Percentiles rank a stretch among this genome's conserved stretches.
phyloP scores from a whole-genome alignment of 2,888 invertebrate genomes.

The Meganola albula region DNA sequence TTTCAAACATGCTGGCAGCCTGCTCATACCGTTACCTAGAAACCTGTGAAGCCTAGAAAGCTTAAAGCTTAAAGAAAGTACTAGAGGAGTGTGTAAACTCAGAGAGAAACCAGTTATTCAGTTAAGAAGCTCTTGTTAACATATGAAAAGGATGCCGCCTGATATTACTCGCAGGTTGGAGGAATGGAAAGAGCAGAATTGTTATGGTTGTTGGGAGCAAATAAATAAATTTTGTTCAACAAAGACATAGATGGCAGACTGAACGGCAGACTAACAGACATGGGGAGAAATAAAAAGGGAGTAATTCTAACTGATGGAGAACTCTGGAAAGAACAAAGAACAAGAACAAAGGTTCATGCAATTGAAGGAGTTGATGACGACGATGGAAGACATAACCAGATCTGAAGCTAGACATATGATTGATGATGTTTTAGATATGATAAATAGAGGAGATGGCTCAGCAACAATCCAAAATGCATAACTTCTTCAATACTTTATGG shows the following conservation, averaged over 20 bases:
- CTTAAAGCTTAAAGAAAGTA: slow-evolving; percentile 91
- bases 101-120: slow-evolving; percentile 82
- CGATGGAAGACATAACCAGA: slow-evolving; percentile 86
- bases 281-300: slow-evolving; percentile 85
- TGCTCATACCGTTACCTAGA: slow-evolving; percentile 81
- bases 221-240: slow-evolving; percentile 85
- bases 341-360: slow-evolving; percentile 85
- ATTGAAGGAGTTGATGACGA: slow-evolving; percentile 86
- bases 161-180: slow-evolving; percentile 83
- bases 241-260: slow-evolving; percentile 89
- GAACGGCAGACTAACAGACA: slow-evolving; percentile 84
- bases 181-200: slow-evolving; percentile 86
- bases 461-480: slow-evolving; percentile 82
- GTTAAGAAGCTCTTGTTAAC: slow-evolving; percentile 78
- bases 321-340: slow-evolving; percentile 86
- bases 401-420: slow-evolving; percentile 83
- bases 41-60: slow-evolving; percentile 83
- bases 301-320: slow-evolving; percentile 85
- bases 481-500: slow-evolving; percentile 88
- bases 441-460: slow-evolving; percentile 50
- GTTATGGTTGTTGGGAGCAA: slow-evolving; percentile 84
- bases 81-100: slow-evolving; percentile 79
- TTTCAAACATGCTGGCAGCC: slow-evolving; percentile 76
- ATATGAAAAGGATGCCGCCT: slow-evolving; percentile 72
- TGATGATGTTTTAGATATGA: slow-evolving; percentile 60